Evolutionary conservation across 1,140 invertebrate genomes (phyloP).

Genomic region (Scaptomyza graminum): DNA sequence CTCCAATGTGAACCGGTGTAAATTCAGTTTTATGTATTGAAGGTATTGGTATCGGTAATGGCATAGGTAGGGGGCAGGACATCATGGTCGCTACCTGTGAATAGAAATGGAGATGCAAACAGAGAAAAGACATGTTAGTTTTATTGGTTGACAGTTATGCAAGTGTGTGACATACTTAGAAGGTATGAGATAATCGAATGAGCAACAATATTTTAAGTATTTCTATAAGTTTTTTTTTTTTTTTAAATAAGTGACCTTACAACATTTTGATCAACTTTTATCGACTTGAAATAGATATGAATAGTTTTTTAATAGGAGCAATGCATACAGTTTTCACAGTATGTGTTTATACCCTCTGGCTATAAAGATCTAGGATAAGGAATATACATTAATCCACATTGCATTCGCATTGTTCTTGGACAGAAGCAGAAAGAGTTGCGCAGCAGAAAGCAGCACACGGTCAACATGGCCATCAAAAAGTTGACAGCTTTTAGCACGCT

Average conservation of each 20-base stretch:
- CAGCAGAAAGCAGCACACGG: slow-evolving; percentile 1
- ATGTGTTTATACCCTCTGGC: no score
- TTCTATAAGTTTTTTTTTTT: no score
- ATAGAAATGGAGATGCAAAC: slow-evolving; percentile 55
- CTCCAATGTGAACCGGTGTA: slow-evolving; percentile 86
- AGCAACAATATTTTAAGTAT: no score
- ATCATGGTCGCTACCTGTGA: slow-evolving; percentile 87
- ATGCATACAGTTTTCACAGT: no score
- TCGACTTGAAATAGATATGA: no score
- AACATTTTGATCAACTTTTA: no score
- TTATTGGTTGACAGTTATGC: slow-evolving; percentile 26
- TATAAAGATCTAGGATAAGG: neutral
- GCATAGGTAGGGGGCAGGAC: slow-evolving; percentile 87
- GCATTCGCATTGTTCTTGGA: slow-evolving; percentile 16
- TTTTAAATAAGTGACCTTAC: no score
- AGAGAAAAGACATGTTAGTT: slow-evolving; percentile 51
- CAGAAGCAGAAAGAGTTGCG: slow-evolving; percentile 4
- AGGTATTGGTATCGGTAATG: slow-evolving; percentile 86
- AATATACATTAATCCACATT: slow-evolving; percentile 2
- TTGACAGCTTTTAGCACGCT: slow-evolving; percentile 44
- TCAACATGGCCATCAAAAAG: slow-evolving; percentile 43
- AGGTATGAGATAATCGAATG: neutral
- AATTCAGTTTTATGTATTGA: slow-evolving; percentile 85
- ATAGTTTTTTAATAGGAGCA: no score
- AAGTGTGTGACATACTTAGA: neutral